Percentiles rank a stretch among this genome's conserved stretches.
phyloP scores from a whole-genome alignment of 2,888 invertebrate genomes.

The Leuctra nigra region DNA sequence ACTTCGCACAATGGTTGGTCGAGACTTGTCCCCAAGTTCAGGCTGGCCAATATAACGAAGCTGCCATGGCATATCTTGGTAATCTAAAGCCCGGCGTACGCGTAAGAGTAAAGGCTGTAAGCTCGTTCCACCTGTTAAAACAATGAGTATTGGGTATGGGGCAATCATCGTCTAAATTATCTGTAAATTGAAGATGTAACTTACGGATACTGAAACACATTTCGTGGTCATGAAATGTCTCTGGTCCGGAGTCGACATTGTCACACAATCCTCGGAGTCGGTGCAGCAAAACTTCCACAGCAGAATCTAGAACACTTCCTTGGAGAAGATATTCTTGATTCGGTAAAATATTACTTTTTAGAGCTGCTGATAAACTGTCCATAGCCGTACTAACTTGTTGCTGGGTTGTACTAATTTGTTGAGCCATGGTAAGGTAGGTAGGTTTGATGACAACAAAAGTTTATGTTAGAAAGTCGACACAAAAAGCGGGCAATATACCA shows the following conservation, averaged over 20 bases:
- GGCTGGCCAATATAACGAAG: conserved; percentile 88
- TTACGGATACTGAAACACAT: conserved; percentile 74
- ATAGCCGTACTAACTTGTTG: conserved; percentile 59
- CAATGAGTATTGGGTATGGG: no score
- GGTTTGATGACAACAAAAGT: no score
- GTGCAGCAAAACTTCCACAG: conserved; percentile 85
- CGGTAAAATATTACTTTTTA: conserved; percentile 80
- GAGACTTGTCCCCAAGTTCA: conserved; percentile 79
- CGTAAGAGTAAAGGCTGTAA: conserved; percentile 49
- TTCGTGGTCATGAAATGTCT: conserved; percentile 91
- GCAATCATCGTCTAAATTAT: background rate
- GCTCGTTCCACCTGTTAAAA: conserved; percentile 29
- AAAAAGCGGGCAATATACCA: no score
- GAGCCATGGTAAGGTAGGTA: conserved; percentile 9
- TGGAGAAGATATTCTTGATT: conserved; percentile 91
- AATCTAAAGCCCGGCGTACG: conserved; percentile 77
- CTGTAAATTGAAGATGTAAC: conserved; percentile 9
- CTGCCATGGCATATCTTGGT: conserved; percentile 81
- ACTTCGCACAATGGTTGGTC: conserved; percentile 84
- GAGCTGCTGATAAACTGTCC: conserved; percentile 68
- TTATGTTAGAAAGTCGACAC: no score
- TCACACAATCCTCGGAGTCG: conserved; percentile 87
- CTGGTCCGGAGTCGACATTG: conserved; percentile 83
- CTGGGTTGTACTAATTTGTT: conserved; percentile 31
- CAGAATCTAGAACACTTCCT: conserved; percentile 87